Base-by-base conservation (phyloP, 2,888 invertebrate species). In the Polydrusus tereticollis region DNA sequence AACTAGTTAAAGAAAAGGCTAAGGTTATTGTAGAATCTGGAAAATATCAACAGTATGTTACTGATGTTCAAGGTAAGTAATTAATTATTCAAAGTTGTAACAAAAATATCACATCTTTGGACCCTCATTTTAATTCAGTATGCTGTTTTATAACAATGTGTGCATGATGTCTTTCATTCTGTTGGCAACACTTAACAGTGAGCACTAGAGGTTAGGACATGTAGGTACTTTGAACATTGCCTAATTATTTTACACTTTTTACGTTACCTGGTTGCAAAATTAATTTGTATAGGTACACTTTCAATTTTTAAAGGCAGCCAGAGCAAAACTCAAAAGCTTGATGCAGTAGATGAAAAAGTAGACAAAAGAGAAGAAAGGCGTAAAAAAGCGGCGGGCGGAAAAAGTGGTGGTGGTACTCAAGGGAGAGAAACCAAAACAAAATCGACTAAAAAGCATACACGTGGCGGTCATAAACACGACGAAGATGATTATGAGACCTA, bases 401-500 rank as follows among this genome's bases (percentile, higher is more conserved):
- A 97, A 88, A 92, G 92, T 58, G 97, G 97, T 12, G 97, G 97
- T 14, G 97, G 97, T 0, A 90, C 93, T 10, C 97, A 97, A 84
- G 98, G 98, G 0, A 88, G 98, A 41, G 98, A 98, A 88, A 96
- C 96, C 0, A 98, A 97, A 87, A 97, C 96, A 0, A 97, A 96
- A 83, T 93, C 96, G 1, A 93, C 94, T 0, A 98, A 98, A 82
- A 98, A 96, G 86, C 91, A 91, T 83, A 85, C 85, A 73, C 87
- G 85, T 80, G 88, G 84, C 33, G 86, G 87, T n/a, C 89, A 88
- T 80, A 88, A 88, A 80, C 86, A 87, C 57, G 88, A 90, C 62
- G 91, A 90, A 20, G 90, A 90, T 62, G 92, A 92, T 77, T 93
- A 93, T 8, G 43, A n/a, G 7, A 18, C 16, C 10, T 14, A 12